These are phyloP conservation scores for Drosophila burlai DNA, from an alignment of 1,140 invertebrate genomes.

Conservation along the genomic window DNA sequence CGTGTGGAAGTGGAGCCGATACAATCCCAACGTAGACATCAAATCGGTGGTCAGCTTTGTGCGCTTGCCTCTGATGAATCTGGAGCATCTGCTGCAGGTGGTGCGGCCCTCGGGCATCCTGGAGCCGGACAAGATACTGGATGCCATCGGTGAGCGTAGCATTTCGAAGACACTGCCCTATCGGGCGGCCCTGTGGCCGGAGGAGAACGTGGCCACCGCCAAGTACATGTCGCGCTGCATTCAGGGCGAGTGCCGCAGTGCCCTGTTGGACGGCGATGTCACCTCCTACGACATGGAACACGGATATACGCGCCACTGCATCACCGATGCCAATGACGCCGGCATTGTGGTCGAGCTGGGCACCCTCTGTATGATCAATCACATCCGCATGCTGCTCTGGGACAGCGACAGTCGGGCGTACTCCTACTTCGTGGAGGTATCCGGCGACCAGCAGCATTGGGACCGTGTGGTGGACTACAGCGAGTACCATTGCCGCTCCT, in stretches of 20 bases:
- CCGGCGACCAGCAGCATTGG: conserved; percentile 98
- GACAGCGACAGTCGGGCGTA: conserved; percentile 97
- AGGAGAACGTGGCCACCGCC: conserved; percentile 95
- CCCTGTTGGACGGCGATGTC: conserved; percentile 94
- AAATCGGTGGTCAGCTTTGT: conserved; percentile 88
- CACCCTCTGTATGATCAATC: conserved; percentile 96
- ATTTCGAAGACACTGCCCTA: conserved; percentile 92
- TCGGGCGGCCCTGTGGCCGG: conserved; percentile 91
- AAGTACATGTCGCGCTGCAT: conserved; percentile 93
- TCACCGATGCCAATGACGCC: conserved; percentile 90
- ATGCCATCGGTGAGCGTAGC: conserved; percentile 95
- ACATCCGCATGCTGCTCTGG: conserved; percentile 96
- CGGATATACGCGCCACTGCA: conserved; percentile 96
- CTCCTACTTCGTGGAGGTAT: conserved; percentile 98
- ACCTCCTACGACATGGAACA: conserved; percentile 85
- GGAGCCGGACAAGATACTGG: conserved; percentile 95
- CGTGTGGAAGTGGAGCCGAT: conserved; percentile 93
- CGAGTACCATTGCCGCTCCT: conserved; percentile 96
- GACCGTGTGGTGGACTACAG: conserved; percentile 96
- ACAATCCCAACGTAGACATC: conserved; percentile 89
- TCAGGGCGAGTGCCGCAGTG: conserved; percentile 94
- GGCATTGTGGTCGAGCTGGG: conserved; percentile 96
- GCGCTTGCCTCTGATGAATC: conserved; percentile 93
- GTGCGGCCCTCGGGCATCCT: conserved; percentile 95
- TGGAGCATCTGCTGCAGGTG: conserved; percentile 94